Evolutionary conservation across 2,113 vertebrate genomes (phyloP).

Genomic region (Anser brachyrhynchus): DNA sequence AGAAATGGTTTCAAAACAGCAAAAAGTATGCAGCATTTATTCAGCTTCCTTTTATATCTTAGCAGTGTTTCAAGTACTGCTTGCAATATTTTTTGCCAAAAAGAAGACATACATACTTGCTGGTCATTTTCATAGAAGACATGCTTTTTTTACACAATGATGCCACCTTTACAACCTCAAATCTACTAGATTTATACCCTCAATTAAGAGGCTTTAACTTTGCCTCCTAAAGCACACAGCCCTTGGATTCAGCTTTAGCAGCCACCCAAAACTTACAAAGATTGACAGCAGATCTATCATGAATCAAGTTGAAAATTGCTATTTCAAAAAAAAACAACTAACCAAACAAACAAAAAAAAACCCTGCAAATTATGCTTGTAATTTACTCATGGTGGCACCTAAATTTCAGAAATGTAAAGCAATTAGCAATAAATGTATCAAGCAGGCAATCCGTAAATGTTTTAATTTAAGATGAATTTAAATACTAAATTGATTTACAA

Average conservation of each 20-base stretch:
- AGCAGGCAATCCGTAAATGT: neutral
- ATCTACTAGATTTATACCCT: neutral
- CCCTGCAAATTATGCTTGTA: neutral
- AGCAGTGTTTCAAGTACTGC: neutral
- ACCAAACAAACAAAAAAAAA: neutral
- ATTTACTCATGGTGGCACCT: neutral
- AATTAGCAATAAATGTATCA: neutral
- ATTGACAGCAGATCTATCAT: neutral
- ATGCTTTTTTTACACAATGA: accelerated
- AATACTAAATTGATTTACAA: neutral
- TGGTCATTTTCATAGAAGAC: accelerated
- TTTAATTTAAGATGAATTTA: neutral
- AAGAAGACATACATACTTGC: neutral
- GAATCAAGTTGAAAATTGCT: neutral
- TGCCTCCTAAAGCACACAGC: neutral
- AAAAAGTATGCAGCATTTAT: neutral
- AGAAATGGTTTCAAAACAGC: neutral
- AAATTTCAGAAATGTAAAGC: neutral
- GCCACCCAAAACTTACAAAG: neutral
- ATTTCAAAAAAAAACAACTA: neutral
- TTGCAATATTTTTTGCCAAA: neutral
- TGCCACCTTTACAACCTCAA: neutral
- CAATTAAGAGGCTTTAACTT: neutral
- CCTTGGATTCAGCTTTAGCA: neutral
- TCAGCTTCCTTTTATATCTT: neutral